Base-by-base conservation (phyloP, 30 jellyfish, hydroid and myxozoan species). In the Mastigias papua region DNA sequence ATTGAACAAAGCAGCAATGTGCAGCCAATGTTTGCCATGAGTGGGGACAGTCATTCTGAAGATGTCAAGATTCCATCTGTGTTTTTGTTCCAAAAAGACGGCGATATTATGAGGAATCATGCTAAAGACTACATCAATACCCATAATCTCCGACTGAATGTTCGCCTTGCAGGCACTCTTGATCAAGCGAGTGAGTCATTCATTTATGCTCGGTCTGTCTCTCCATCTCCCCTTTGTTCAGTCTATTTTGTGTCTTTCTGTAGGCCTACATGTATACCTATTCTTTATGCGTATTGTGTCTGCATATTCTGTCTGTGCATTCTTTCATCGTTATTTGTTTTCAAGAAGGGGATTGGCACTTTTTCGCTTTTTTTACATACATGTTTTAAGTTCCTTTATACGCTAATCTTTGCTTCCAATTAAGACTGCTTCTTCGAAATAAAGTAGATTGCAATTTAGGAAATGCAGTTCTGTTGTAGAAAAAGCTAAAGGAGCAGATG, bases 31-130 rank as follows among this genome's bases (percentile, higher is more conserved):
- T 96, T 96, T 78, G 97, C 97, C 0, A 96, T 96, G 99, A 96
- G 99, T 65, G 99, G 99, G 37, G 99, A 96, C 82, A 82, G 88
- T 23, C 94, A 91, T 64, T 78, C 98, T 9, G 96, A 66, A 34
- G 98, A 96, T 61, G 97, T 96, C 35, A 74, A 65, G 49, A 87
- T 96, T 27, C 99, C 99, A 23, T 91, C 99, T 15, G 98, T 96
- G 80, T 96, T 96, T 60, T 77, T 96, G 71, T 96, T 89, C 79
- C 89, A 87, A 61, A 87, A 88, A 60, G 99, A 96, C 37, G 99
- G 98, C 2, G 94, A 86, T 37, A 48, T 60, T 27, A 34, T 96
- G 58, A 65, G 97, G 60, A 46, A 72, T 1, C 81, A 22, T 63
- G 93, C 96, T 64, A 69, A 90, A 34, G 90, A 81, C 30, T 69